Evolutionary conservation across 1,140 invertebrate genomes (phyloP), one percentile per base, ranked within the genome.

Genomic region (Bombus affinis): DNA sequence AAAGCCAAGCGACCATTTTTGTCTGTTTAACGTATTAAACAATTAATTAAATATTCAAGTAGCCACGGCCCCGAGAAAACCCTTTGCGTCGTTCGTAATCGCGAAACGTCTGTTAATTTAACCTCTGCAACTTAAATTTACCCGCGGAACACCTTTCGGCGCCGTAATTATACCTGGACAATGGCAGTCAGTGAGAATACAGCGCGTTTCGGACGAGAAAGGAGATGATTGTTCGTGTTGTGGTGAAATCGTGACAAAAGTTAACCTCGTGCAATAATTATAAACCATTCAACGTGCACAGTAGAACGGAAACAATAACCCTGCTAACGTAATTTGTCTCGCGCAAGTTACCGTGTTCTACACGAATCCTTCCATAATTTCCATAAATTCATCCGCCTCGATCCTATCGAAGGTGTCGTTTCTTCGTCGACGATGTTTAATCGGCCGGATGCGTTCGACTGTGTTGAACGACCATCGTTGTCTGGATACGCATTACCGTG

Each of bases 401-500:
- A 88, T 42, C 77, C 66, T 85, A 81, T 72, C 80, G 62, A 81
- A 90, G 83, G 89, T 86, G 85, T 90, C 88, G 53, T 39, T 37
- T 37, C 53, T 3, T 74, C 71, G 39, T 89, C 79, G 62, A 81
- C 82, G 81, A 76, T 47, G 71, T 88, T 87, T 65, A 80, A 59
- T 37, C 77, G 71, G 78, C 74, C 74, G 53, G 78, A 47, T 57
- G n/a, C 32, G 13, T 42, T 42, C 39, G 22, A 12, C 28, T n/a
- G 13, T 44, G 4, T 13, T n/a, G 28, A n/a, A n/a, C 37, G 66
- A 35, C 57, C 68, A 71, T 59, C 75, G 78, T 72, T 35, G 57
- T 53, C 47, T 53, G 47, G 81, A 76, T 62, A 86, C 68, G 89
- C 90, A 91, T 91, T 92, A 92, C 89, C 89, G 81, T 90, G 90